Evolutionary conservation across 2,888 invertebrate genomes (phyloP).

Genomic region (Drosophila prolongata): DNA sequence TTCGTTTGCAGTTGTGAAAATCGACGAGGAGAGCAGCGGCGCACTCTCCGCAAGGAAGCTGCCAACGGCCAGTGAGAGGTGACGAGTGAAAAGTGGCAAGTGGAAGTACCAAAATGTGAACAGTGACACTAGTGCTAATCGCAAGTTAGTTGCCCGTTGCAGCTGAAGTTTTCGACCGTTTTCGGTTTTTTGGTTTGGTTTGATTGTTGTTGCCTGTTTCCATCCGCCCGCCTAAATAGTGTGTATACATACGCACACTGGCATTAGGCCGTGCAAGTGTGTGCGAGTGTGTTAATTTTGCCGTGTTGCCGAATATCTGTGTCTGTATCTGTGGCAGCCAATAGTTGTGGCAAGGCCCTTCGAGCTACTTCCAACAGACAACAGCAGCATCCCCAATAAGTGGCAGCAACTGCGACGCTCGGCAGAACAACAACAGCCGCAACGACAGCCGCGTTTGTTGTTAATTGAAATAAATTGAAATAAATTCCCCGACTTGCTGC

Average conservation of each 20-base stretch:
- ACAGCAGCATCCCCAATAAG: constrained; percentile 42
- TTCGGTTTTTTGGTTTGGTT: constrained; percentile 13
- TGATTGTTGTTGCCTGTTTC: constrained; percentile 50
- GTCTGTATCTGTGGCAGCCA: constrained; percentile 64
- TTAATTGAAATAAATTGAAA: constrained; percentile 84
- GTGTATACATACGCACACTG: constrained; percentile 36
- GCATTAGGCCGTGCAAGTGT: constrained; percentile 43
- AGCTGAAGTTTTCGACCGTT: neutral
- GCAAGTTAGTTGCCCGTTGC: constrained; percentile 1
- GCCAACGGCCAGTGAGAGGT: constrained; percentile 32
- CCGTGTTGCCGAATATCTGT: constrained; percentile 60
- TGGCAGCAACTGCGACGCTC: constrained; percentile 55
- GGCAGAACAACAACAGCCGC: constrained; percentile 32
- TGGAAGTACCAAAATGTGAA: constrained; percentile 29
- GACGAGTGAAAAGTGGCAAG: constrained; percentile 38
- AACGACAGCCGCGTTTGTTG: constrained; percentile 59
- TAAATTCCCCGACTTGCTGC: constrained; percentile 77
- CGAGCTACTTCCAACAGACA: constrained; percentile 69
- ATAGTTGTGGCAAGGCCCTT: constrained; percentile 82
- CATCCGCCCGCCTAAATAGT: constrained; percentile 63
- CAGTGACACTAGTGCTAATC: constrained; percentile 4
- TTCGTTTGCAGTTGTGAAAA: constrained; percentile 77
- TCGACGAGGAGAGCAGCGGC: constrained; percentile 50
- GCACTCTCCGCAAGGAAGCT: constrained; percentile 34
- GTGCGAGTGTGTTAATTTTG: constrained; percentile 66